These are phyloP conservation scores for Boulengeromyrus knoepffleri DNA, from an alignment of 2,113 vertebrate genomes.

Conservation along the genomic window DNA sequence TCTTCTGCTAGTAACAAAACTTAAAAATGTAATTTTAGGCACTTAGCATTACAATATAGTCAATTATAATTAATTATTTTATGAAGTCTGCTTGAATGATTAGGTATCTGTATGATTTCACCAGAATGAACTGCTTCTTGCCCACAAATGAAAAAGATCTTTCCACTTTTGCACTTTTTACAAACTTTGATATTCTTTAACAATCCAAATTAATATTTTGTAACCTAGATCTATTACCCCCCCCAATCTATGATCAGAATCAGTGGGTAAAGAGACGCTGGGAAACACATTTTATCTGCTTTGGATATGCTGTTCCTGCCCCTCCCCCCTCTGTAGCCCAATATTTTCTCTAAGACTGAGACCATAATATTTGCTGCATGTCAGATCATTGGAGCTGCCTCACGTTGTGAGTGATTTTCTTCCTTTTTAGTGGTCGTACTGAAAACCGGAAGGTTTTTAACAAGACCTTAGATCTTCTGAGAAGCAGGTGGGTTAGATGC, in stretches of 20 bases:
- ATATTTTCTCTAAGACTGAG: not conserved
- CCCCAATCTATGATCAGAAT: not conserved
- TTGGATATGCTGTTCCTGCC: not conserved
- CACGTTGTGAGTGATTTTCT: not conserved
- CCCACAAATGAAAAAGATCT: not conserved
- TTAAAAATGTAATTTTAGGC: not conserved
- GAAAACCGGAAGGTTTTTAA: not conserved
- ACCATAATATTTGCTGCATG: not conserved
- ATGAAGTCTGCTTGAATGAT: not conserved
- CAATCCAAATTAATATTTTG: not conserved
- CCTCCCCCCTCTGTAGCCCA: too few species aligned
- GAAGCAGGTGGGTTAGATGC: not conserved
- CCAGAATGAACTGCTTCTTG: not conserved
- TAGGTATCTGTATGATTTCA: not conserved
- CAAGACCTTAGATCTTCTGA: not conserved
- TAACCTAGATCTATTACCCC: not conserved
- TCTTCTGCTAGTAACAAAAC: not conserved
- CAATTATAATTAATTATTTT: not conserved
- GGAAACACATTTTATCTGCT: not conserved
- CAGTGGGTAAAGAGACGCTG: not conserved
- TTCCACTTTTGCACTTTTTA: not conserved
- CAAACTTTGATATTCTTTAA: not conserved
- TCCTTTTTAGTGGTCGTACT: conserved; percentile 10
- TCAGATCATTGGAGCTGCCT: not conserved
- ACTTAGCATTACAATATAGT: not conserved